Base-by-base conservation (phyloP, 2,888 invertebrate species). In the Pseudanteris insignis region DNA sequence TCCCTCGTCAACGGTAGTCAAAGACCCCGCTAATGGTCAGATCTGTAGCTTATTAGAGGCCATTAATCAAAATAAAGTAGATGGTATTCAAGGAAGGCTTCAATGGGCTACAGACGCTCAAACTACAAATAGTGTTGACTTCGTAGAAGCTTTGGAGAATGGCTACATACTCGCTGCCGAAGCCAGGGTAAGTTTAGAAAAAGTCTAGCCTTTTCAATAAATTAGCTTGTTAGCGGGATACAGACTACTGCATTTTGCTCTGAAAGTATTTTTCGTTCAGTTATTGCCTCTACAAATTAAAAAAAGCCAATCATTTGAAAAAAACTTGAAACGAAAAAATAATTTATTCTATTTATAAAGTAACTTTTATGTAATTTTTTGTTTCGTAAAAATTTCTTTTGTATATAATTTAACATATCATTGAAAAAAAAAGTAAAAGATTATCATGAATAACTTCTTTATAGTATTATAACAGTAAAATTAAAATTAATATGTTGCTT, bases 91-190 rank as follows among this genome's bases (percentile, higher is more conserved):
- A 78, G 94, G 94, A 74, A 88, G 86, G 80, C 84, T 93, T 71
- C 78, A 82, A 15, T 47, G 55, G 57, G 24, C 12, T 70, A 79
- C 83, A 64, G 82, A 85, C 76, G 80, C 83, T 63, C 77, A 79
- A 64, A 86, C 86, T 77, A 85, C 84, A 71, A 83, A 82, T 79
- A 74, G 55, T 79, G 73, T 83, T 65, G 92, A 93, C 85, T 87
- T 94, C 80, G 84, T 89, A 75, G 92, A 92, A 84, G 94, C 94
- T 78, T 85, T 88, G 80, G 90, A 92, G 81, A 89, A 88, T 84
- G 93, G 94, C 76, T 89, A 90, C 83, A 88, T 94, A 76, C 86
- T 94, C 84, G 89, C 92, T 81, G 93, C 94, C 80, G 92, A 93
- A 86, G 90, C 92, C 80, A 88, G 94, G 92, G 94, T 94, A 87